phyloP scores from a whole-genome alignment of 2,888 invertebrate species.

The Melieria picta region DNA sequence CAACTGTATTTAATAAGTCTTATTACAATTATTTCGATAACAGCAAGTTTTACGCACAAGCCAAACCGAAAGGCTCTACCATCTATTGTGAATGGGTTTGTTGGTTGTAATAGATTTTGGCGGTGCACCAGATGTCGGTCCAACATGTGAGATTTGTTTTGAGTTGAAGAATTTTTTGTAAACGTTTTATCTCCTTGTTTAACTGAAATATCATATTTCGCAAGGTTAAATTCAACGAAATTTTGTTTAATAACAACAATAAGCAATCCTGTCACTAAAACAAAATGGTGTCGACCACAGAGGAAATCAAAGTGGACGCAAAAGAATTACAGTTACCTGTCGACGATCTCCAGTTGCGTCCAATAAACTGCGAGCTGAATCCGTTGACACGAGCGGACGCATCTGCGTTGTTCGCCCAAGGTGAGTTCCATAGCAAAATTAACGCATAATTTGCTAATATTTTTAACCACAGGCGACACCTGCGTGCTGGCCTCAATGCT shows the following conservation, averaged over 20 bases:
- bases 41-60: too few species aligned
- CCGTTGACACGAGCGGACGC: slow-evolving; percentile 80
- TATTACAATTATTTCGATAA: too few species aligned
- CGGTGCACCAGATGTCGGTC: background rate
- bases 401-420: slow-evolving; percentile 81
- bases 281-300: slow-evolving; percentile 32
- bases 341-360: slow-evolving; percentile 55
- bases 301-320: slow-evolving; percentile 28
- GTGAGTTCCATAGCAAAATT: slow-evolving; percentile 64
- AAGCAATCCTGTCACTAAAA: background rate
- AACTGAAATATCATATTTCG: too few species aligned
- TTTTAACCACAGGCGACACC: slow-evolving; percentile 74
- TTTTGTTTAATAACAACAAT: too few species aligned
- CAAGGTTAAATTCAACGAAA: too few species aligned
- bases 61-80: too few species aligned
- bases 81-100: too few species aligned
- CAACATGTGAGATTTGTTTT: background rate
- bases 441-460: background rate
- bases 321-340: background rate
- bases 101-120: slow-evolving; percentile 7
- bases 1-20: too few species aligned
- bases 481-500: slow-evolving; percentile 80
- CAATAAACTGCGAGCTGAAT: slow-evolving; percentile 77
- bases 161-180: background rate
- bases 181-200: background rate